Percentiles rank a stretch among this genome's conserved stretches.
Conservation (phyloP, 1,140 invertebrate genomes). For the Dinothrombium tinctorium region DNA sequence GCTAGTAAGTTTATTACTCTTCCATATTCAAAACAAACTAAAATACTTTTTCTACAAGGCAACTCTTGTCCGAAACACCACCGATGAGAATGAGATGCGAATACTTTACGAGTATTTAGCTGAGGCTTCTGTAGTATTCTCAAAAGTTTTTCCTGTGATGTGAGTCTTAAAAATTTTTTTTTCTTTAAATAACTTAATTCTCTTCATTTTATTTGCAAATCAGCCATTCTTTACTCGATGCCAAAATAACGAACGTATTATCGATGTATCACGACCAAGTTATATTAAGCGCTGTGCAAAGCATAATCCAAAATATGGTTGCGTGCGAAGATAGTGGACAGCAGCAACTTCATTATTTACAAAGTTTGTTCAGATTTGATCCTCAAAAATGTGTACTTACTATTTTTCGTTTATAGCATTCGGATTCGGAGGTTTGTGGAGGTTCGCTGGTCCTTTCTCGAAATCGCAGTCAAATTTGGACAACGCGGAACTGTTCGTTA, state of each 20-base stretch:
- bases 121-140: slow-evolving; percentile 86
- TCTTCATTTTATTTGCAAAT: slow-evolving; percentile 4
- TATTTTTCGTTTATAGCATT: not conserved
- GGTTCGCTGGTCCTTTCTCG: slow-evolving; percentile 89
- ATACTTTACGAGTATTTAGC: slow-evolving; percentile 89
- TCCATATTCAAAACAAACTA: not conserved
- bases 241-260: slow-evolving; percentile 78
- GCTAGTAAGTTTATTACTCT: slow-evolving; percentile 25
- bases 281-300: slow-evolving; percentile 74
- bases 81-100: slow-evolving; percentile 78
- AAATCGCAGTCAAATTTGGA: slow-evolving; percentile 37
- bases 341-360: slow-evolving; percentile 76
- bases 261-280: slow-evolving; percentile 76
- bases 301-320: slow-evolving; percentile 91
- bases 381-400: not conserved
- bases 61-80: slow-evolving; percentile 84
- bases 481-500: slow-evolving; percentile 82
- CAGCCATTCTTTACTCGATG: slow-evolving; percentile 79
- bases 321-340: slow-evolving; percentile 64
- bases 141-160: slow-evolving; percentile 91
- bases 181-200: not conserved
- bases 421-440: slow-evolving; percentile 14
- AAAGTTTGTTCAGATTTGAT: slow-evolving; percentile 30
- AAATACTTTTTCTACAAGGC: slow-evolving; percentile 25
- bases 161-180: slow-evolving; percentile 30